A percentile compares a stretch with the other conserved stretches of the same genome.
These are phyloP conservation scores for Pipistrellus pygmaeus DNA, from an alignment of 2,797 vertebrate genomes.

Conservation along the genomic window DNA sequence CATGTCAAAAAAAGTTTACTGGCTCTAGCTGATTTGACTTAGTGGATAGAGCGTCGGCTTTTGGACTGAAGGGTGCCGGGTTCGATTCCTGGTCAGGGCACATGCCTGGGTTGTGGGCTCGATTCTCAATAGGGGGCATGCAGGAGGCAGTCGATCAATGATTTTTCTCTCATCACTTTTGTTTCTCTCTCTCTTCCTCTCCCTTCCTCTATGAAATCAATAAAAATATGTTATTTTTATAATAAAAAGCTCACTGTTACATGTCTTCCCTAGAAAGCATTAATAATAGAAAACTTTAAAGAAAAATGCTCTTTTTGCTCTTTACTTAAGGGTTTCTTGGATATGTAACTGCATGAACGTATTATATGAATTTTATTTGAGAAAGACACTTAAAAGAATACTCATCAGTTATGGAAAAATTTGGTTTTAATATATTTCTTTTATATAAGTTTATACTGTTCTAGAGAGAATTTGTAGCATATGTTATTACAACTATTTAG, in stretches of 20 bases:
- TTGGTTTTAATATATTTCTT: slow-evolving; percentile 13
- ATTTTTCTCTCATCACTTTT: no score
- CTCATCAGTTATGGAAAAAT: background rate
- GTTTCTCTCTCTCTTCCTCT: no score
- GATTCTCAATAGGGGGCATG: no score
- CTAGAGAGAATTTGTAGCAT: background rate
- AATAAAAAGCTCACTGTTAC: background rate
- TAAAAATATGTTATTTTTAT: no score
- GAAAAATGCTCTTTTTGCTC: background rate
- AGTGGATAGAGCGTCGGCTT: no score
- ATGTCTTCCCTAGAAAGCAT: slow-evolving; percentile 15
- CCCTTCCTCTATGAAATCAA: no score
- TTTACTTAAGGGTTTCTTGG: slow-evolving; percentile 1
- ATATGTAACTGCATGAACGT: background rate
- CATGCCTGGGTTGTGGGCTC: no score
- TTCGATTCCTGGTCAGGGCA: no score
- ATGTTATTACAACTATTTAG: slow-evolving; percentile 20
- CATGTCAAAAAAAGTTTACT: background rate
- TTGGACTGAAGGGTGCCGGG: no score
- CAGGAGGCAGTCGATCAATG: no score
- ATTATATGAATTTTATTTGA: slow-evolving; percentile 25
- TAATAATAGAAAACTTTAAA: slow-evolving; percentile 28
- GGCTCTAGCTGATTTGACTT: no score
- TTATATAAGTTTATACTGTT: background rate
- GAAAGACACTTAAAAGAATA: slow-evolving; percentile 17